Conservation (phyloP, 2,113 vertebrate species). For the Aptenodytes forsteri region DNA sequence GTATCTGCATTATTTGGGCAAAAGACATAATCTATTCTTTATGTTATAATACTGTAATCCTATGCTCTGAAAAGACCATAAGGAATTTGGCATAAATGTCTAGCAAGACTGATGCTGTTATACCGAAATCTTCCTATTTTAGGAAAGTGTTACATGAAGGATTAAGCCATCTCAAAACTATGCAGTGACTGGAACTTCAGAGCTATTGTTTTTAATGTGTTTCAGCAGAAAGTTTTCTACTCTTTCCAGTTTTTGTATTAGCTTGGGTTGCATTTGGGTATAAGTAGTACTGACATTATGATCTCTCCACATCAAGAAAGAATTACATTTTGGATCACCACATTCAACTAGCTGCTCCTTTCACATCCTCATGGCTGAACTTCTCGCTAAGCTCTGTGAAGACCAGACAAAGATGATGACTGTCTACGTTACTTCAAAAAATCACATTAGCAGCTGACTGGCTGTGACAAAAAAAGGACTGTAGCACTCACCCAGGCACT, state of each 20-base stretch:
- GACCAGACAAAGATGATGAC: not conserved
- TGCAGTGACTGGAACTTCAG: not conserved
- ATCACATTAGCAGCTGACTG: not conserved
- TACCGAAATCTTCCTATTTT: not conserved
- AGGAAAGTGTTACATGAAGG: not conserved
- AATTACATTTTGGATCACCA: not conserved
- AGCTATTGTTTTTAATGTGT: not conserved
- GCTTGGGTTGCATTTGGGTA: not conserved
- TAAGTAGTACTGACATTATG: not conserved
- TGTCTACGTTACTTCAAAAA: not conserved
- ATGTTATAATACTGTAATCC: not conserved
- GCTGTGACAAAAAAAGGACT: not conserved
- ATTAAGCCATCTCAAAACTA: not conserved
- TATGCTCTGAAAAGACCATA: not conserved
- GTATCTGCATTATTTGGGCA: not conserved
- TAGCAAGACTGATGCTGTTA: not conserved
- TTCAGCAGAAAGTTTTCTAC: not conserved
- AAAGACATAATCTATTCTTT: not conserved
- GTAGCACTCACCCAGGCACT: accelerated
- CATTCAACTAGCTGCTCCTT: not conserved
- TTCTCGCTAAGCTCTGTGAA: not conserved
- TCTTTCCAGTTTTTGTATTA: not conserved
- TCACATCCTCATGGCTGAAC: not conserved
- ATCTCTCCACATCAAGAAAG: not conserved
- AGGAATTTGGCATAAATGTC: not conserved